These are phyloP conservation scores for Oscheius sp. DNA, from an alignment of 2,888 invertebrate species.

Conservation along the genomic window DNA sequence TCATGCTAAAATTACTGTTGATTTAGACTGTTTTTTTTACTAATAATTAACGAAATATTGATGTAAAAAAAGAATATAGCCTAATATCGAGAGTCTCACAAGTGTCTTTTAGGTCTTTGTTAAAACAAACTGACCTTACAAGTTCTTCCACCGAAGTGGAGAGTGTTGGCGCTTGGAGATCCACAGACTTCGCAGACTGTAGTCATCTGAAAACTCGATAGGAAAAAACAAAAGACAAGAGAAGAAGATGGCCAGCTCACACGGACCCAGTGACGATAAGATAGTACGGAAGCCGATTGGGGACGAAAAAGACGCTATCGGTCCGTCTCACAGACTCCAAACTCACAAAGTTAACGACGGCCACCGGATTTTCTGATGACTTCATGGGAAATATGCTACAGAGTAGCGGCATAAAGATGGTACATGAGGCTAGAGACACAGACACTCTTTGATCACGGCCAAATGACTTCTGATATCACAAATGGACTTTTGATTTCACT, in stretches of 20 bases:
- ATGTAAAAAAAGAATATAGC: too few species aligned
- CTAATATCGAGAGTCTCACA: too few species aligned
- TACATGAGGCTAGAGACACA: too few species aligned
- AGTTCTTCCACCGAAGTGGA: constrained; percentile 45
- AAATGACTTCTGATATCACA: too few species aligned
- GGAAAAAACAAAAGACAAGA: neutral
- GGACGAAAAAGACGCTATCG: neutral
- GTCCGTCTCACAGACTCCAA: constrained; percentile 5
- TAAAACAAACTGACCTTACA: constrained; percentile 29
- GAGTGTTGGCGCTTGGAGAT: constrained; percentile 51
- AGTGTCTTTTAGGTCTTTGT: too few species aligned
- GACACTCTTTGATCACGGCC: too few species aligned
- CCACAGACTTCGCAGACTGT: constrained; percentile 47
- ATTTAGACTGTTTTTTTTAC: too few species aligned
- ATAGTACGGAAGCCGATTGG: constrained; percentile 25
- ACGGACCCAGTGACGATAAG: neutral
- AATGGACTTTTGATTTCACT: too few species aligned
- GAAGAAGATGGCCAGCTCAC: neutral
- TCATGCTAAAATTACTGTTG: too few species aligned
- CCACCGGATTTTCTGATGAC: neutral
- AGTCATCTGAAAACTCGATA: constrained; percentile 28
- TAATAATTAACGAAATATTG: too few species aligned
- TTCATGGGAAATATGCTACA: neutral
- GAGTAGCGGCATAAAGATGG: too few species aligned
- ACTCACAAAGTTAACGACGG: constrained; percentile 12